These are phyloP conservation scores for Amia ocellicauda DNA, from an alignment of 2,113 vertebrate genomes.

Conservation along the genomic window DNA sequence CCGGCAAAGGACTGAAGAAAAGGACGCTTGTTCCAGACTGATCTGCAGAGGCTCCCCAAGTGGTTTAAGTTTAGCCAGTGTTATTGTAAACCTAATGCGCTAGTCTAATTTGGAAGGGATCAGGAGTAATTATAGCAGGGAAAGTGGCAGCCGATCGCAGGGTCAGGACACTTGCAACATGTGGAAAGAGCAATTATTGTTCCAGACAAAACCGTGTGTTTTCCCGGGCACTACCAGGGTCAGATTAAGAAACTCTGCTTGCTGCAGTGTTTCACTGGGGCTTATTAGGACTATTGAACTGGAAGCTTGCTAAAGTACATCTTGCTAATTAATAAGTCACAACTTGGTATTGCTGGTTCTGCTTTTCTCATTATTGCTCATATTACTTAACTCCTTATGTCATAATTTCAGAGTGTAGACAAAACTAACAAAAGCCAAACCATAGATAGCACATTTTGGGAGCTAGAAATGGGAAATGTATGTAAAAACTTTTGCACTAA, in stretches of 20 bases:
- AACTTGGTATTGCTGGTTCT: constrained; percentile 27
- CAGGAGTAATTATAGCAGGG: constrained; percentile 70
- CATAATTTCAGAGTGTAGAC: constrained; percentile 60
- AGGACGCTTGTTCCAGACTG: constrained; percentile 62
- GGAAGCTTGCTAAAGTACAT: constrained; percentile 68
- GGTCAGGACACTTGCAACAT: constrained; percentile 78
- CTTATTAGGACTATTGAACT: constrained; percentile 68
- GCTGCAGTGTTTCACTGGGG: constrained; percentile 59
- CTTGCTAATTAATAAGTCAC: constrained; percentile 64
- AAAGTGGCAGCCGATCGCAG: constrained; percentile 65
- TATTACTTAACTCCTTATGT: constrained; percentile 46
- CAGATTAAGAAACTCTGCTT: constrained; percentile 55
- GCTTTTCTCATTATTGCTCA: constrained; percentile 27
- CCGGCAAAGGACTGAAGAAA: constrained; percentile 56
- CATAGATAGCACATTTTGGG: no score
- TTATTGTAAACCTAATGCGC: constrained; percentile 69
- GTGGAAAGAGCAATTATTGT: constrained; percentile 80
- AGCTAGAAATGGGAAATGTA: no score
- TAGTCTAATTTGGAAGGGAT: constrained; percentile 71
- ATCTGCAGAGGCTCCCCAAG: constrained; percentile 63
- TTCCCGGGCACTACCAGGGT: constrained; percentile 65
- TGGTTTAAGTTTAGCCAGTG: constrained; percentile 62
- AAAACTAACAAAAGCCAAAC: no score
- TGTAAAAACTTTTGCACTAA: no score
- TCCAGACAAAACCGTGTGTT: constrained; percentile 72